These are phyloP conservation scores for Napeogenes sylphis DNA, from an alignment of 2,888 invertebrate species.

Conservation along the genomic window DNA sequence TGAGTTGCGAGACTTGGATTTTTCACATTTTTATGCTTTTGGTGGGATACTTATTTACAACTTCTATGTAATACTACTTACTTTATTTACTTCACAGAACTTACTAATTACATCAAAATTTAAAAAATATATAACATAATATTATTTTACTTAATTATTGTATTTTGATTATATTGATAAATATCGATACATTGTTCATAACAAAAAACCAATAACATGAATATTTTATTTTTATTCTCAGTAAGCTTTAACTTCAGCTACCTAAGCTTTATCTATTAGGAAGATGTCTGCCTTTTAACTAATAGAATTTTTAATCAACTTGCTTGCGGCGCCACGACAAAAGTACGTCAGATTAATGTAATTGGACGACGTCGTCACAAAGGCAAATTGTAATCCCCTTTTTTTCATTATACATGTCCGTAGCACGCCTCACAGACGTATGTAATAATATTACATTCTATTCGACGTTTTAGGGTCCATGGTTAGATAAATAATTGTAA, in stretches of 20 bases:
- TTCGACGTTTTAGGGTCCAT: slow-evolving; percentile 41
- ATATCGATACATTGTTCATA: no score
- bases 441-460: slow-evolving; percentile 59
- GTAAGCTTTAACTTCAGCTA: slow-evolving; percentile 14
- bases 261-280: slow-evolving; percentile 71
- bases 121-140: no score
- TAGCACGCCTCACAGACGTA: slow-evolving; percentile 59
- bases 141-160: no score
- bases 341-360: slow-evolving; percentile 74
- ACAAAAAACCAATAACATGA: no score
- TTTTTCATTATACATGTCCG: slow-evolving; percentile 67
- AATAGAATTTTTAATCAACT: slow-evolving; percentile 78
- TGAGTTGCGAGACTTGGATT: no score
- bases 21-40: no score
- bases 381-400: slow-evolving; percentile 76
- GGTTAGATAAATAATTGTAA: slow-evolving; percentile 45
- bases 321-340: slow-evolving; percentile 60
- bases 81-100: no score
- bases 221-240: slow-evolving; percentile 2
- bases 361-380: slow-evolving; percentile 75
- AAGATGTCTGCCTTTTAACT: slow-evolving; percentile 72
- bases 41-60: no score
- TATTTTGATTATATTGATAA: no score
- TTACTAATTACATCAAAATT: no score
- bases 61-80: no score